These are phyloP conservation scores for Eupithecia pulchellata DNA, from an alignment of 2,888 invertebrate genomes.

Conservation along the genomic window DNA sequence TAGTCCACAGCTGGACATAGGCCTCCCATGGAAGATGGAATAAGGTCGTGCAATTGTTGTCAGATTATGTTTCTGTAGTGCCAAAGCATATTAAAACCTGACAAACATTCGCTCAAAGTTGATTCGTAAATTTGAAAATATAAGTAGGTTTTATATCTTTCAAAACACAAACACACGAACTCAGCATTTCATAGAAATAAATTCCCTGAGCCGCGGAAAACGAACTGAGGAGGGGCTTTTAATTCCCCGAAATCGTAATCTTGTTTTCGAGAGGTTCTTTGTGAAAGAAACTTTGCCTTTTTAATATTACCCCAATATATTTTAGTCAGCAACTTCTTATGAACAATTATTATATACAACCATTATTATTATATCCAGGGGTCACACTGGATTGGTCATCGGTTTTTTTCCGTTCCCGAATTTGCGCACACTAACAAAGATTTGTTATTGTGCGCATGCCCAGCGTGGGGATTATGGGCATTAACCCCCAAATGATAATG, in stretches of 20 bases:
- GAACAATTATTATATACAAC: too few relatives aligned
- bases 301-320: background rate
- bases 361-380: too few relatives aligned
- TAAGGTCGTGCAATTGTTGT: too few relatives aligned
- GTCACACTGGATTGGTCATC: too few relatives aligned
- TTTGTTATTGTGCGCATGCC: too few relatives aligned
- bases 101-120: background rate
- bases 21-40: too few relatives aligned
- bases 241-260: slow-evolving; percentile 49
- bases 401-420: too few relatives aligned
- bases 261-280: slow-evolving; percentile 51
- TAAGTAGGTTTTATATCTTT: background rate
- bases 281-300: slow-evolving; percentile 38
- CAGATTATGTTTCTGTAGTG: background rate
- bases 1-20: too few relatives aligned
- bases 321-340: background rate
- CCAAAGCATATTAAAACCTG: background rate
- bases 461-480: too few relatives aligned
- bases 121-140: background rate
- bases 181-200: slow-evolving; percentile 32
- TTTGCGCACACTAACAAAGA: too few relatives aligned
- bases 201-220: slow-evolving; percentile 31
- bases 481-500: too few relatives aligned
- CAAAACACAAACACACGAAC: background rate
- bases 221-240: slow-evolving; percentile 39